Evolutionary conservation across 2,113 vertebrate species (phyloP).

Genomic region (Cariama cristata): DNA sequence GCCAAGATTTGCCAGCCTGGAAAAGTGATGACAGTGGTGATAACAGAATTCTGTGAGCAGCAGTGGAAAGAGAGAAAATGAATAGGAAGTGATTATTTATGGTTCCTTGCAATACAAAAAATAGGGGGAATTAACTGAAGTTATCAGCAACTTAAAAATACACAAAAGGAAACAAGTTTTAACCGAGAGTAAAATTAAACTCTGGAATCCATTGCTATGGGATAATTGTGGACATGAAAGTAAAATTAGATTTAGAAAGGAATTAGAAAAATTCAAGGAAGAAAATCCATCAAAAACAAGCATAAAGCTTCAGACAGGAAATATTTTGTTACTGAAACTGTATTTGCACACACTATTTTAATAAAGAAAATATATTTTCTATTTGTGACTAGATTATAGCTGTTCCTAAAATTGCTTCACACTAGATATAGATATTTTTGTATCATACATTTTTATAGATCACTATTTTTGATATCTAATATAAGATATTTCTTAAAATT

Average conservation of each 20-base stretch:
- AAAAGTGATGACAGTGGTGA: not conserved
- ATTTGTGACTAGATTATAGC: not conserved
- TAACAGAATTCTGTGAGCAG: not conserved
- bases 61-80: not conserved
- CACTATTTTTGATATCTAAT: not conserved
- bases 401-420: not conserved
- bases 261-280: not conserved
- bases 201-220: not conserved
- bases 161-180: not conserved
- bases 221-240: not conserved
- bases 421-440: not conserved
- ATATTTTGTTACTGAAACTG: not conserved
- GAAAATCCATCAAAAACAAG: not conserved
- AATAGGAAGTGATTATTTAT: not conserved
- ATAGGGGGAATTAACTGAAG: not conserved
- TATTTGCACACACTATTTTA: not conserved
- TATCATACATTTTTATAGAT: not conserved
- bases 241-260: not conserved
- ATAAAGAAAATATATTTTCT: not conserved
- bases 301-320: not conserved
- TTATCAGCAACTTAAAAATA: not conserved
- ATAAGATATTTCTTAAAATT: not conserved
- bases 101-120: not conserved
- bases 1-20: not conserved
- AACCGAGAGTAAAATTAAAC: not conserved